Percentiles rank a stretch among this genome's conserved stretches.
Evolutionary conservation across 2,888 invertebrate genomes (phyloP).

Genomic region (Acronicta aceris): DNA sequence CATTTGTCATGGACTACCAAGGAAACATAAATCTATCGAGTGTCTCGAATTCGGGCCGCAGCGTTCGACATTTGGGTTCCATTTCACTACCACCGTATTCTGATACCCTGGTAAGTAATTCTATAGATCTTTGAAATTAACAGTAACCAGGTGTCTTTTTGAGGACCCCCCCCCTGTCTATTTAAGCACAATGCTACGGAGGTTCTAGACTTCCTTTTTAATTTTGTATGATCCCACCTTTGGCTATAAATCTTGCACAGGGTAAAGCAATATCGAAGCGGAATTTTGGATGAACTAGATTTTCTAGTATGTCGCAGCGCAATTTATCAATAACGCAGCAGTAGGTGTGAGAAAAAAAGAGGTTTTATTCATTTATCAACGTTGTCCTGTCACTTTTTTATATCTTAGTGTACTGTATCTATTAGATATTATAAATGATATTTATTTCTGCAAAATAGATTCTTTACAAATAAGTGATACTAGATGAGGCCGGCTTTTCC

Average conservation of each 20-base stretch:
- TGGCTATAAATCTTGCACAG: slow-evolving; percentile 31
- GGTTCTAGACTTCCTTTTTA: slow-evolving; percentile 13
- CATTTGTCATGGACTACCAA: slow-evolving; percentile 48
- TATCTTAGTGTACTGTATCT: no score
- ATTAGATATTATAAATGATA: no score
- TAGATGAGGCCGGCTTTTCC: no score
- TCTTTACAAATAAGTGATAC: no score
- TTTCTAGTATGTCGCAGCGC: slow-evolving; percentile 20
- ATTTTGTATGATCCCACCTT: slow-evolving; percentile 12
- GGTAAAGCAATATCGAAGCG: slow-evolving; percentile 4
- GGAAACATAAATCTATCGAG: slow-evolving; percentile 45
- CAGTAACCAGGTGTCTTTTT: background rate
- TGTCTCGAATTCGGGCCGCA: slow-evolving; percentile 34
- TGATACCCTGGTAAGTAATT: slow-evolving; percentile 18
- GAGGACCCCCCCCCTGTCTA: no score
- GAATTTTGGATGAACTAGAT: slow-evolving; percentile 30
- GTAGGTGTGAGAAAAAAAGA: slow-evolving; percentile 20
- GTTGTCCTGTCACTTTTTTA: no score
- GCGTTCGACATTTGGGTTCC: slow-evolving; percentile 29
- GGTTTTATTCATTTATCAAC: slow-evolving; percentile 35
- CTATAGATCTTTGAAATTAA: background rate
- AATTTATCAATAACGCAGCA: slow-evolving; percentile 44
- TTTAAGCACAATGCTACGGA: background rate
- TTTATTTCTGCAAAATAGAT: no score
- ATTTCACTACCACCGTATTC: slow-evolving; percentile 23